A percentile compares a stretch with the other conserved stretches of the same genome.
phyloP scores from a whole-genome alignment of 2,113 vertebrate species.

The Puffinus mauretanicus region DNA sequence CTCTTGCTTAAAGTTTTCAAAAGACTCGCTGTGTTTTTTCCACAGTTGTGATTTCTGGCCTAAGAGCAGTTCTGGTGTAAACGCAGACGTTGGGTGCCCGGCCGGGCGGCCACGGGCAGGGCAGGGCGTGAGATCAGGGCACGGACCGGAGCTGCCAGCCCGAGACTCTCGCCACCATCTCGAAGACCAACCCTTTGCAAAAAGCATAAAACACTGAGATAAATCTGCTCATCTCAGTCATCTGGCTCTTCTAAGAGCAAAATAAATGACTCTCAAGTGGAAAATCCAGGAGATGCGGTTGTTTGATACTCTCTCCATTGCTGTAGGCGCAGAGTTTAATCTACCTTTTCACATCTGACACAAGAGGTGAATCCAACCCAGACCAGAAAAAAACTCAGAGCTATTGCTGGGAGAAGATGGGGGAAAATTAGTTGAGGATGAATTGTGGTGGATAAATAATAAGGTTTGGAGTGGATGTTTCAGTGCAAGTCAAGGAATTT shows the following conservation, averaged over 20 bases:
- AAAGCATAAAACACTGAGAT: not conserved
- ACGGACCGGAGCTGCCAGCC: not conserved
- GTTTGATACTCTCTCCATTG: not conserved
- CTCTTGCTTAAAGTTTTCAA: not conserved
- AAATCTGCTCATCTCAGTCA: not conserved
- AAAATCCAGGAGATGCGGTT: not conserved
- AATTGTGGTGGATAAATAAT: not conserved
- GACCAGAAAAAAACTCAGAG: not conserved
- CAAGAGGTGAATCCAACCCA: not conserved
- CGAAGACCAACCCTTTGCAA: not conserved
- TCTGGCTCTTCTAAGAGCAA: not conserved
- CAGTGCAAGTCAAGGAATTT: not conserved
- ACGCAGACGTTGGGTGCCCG: fast-evolving
- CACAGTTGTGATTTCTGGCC: not conserved
- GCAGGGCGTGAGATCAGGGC: not conserved
- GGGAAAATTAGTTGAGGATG: not conserved
- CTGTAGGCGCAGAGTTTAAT: not conserved
- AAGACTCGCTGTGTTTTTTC: not conserved
- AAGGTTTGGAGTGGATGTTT: not conserved
- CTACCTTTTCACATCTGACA: not conserved
- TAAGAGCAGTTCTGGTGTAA: not conserved
- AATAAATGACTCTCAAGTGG: not conserved
- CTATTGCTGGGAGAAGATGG: not conserved
- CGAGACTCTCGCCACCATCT: fast-evolving
- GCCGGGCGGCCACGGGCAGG: fast-evolving